phyloP scores from a whole-genome alignment of 2,888 invertebrate species.

The Athalia circularis region DNA sequence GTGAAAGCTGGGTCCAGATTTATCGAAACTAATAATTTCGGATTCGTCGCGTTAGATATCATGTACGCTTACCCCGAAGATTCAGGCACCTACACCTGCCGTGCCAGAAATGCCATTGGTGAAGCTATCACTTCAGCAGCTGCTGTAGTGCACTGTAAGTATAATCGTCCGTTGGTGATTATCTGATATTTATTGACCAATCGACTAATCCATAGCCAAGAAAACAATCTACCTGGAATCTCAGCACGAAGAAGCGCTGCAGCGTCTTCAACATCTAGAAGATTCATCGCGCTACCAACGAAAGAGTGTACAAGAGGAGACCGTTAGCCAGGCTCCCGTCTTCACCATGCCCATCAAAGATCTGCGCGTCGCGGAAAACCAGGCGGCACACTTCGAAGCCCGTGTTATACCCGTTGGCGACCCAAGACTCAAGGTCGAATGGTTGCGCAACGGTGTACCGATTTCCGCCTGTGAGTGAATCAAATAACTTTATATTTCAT shows the following conservation, averaged over 20 bases:
- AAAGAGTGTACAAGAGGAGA: conserved; percentile 85
- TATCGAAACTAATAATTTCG: conserved; percentile 97
- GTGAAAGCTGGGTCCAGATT: conserved; percentile 96
- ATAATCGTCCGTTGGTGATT: neutral
- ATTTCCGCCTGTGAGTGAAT: conserved; percentile 87
- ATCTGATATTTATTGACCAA: conserved; percentile 36
- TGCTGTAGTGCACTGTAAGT: conserved; percentile 86
- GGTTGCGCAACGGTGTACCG: conserved; percentile 93
- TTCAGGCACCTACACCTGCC: conserved; percentile 95
- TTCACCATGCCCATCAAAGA: conserved; percentile 95
- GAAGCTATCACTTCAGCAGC: conserved; percentile 95
- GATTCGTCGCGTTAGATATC: conserved; percentile 97
- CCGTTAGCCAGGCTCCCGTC: conserved; percentile 90
- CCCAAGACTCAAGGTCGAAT: conserved; percentile 93
- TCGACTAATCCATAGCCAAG: conserved; percentile 72
- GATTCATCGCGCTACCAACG: conserved; percentile 85
- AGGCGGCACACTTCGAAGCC: conserved; percentile 95
- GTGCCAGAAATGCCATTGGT: conserved; percentile 93
- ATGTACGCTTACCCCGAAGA: conserved; percentile 97
- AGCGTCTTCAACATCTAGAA: conserved; percentile 88
- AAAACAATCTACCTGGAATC: conserved; percentile 92
- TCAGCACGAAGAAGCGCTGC: conserved; percentile 90
- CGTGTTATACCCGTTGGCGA: conserved; percentile 96
- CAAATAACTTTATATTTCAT: neutral
- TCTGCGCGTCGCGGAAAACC: conserved; percentile 90